These are phyloP conservation scores for Spea multiplicata DNA, from an alignment of 2,113 vertebrate genomes.

Conservation along the genomic window DNA sequence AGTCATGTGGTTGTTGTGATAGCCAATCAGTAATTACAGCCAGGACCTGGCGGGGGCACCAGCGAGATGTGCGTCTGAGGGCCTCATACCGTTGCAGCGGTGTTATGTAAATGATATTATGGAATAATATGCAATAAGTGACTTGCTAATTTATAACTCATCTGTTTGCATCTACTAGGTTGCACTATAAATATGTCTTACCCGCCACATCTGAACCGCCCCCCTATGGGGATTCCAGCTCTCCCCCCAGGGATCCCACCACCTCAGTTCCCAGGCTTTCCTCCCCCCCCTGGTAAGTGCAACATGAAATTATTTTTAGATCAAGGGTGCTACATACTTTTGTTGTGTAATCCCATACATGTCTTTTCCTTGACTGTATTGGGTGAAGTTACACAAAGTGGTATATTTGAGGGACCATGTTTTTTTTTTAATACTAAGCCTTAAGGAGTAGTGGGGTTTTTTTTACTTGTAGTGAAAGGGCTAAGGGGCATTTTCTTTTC, in stretches of 20 bases:
- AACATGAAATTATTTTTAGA: not conserved
- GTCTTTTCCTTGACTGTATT: not conserved
- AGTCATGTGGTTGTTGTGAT: too few relatives aligned
- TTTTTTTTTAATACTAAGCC: not conserved
- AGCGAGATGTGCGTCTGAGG: too few relatives aligned
- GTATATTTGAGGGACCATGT: not conserved
- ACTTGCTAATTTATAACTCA: too few relatives aligned
- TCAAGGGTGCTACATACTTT: too few relatives aligned
- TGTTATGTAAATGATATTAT: too few relatives aligned
- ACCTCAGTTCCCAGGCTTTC: constrained; percentile 91
- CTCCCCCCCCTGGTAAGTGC: constrained; percentile 81
- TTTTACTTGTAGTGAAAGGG: too few relatives aligned
- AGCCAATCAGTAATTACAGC: too few relatives aligned
- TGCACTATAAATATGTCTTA: constrained; percentile 84
- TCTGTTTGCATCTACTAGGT: constrained; percentile 63
- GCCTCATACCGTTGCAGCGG: too few relatives aligned
- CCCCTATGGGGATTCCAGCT: constrained; percentile 83
- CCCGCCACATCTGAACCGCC: constrained; percentile 94
- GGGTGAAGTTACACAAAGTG: not conserved
- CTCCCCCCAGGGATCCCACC: constrained; percentile 93
- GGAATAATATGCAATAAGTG: too few relatives aligned
- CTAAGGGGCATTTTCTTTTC: too few relatives aligned
- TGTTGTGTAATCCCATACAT: not conserved
- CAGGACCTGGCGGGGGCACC: too few relatives aligned
- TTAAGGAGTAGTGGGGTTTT: not conserved